Conservation (phyloP, 2,113 vertebrate genomes). For the Theristicus caerulescens region DNA sequence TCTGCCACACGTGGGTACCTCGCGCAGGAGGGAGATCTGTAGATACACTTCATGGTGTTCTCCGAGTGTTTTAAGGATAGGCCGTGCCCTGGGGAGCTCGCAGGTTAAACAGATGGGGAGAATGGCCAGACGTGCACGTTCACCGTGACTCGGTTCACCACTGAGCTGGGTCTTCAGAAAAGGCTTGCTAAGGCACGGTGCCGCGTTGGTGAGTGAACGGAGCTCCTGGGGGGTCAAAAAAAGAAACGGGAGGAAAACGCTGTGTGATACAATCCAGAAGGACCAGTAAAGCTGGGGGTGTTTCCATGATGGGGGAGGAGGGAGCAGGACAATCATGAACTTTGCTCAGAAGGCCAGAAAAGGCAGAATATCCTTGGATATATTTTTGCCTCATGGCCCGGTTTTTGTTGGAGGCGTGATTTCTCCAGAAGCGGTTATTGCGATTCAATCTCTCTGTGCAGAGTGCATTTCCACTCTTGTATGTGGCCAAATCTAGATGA, state of each 20-base stretch:
- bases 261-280: not conserved
- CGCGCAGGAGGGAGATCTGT: not conserved
- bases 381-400: not conserved
- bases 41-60: not conserved
- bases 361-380: not conserved
- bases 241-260: not conserved
- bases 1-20: not conserved
- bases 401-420: not conserved
- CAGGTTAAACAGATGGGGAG: not conserved
- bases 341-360: not conserved
- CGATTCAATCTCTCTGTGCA: not conserved
- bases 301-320: not conserved
- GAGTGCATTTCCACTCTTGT: not conserved
- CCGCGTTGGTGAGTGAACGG: not conserved
- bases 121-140: not conserved
- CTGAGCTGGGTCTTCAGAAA: not conserved
- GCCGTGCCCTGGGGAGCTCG: not conserved
- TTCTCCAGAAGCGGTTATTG: not conserved
- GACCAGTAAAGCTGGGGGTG: not conserved
- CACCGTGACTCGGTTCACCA: not conserved
- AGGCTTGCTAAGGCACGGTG: rapidly evolving
- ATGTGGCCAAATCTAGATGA: not conserved
- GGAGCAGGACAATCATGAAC: not conserved
- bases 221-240: not conserved
- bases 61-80: not conserved